A percentile compares a stretch with the other conserved stretches of the same genome.
phyloP scores from a whole-genome alignment of 2,113 vertebrate species.

The Amphilophus citrinellus region DNA sequence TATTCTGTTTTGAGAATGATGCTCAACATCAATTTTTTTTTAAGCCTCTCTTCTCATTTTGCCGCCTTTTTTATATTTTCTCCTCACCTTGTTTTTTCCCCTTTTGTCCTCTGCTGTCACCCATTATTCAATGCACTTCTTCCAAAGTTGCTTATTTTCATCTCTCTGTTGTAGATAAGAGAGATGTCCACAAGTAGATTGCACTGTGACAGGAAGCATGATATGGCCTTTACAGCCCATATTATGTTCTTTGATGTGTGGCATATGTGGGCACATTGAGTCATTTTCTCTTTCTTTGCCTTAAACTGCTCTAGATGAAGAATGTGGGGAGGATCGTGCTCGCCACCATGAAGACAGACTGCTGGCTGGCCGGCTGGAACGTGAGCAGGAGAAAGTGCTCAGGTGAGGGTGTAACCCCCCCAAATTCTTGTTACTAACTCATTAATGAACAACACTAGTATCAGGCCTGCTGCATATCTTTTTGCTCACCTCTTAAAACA shows the following conservation, averaged over 20 bases:
- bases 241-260: not conserved
- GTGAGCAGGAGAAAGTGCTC: constrained; percentile 95
- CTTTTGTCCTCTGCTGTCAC: constrained; percentile 1
- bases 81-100: constrained; percentile 21
- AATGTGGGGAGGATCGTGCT: constrained; percentile 86
- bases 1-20: constrained; percentile 12
- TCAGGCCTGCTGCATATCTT: not conserved
- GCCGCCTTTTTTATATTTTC: constrained; percentile 32
- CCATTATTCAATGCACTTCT: not conserved
- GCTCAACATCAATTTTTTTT: constrained; percentile 43
- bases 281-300: constrained; percentile 48
- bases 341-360: constrained; percentile 89
- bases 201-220: not conserved
- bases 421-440: not conserved
- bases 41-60: constrained; percentile 41
- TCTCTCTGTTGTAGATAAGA: not conserved
- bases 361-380: constrained; percentile 88
- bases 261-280: not conserved
- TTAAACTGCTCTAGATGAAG: constrained; percentile 85
- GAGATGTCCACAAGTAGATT: not conserved
- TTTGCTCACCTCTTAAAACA: not conserved
- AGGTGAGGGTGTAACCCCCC: constrained; percentile 80
- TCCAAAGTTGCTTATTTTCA: not conserved
- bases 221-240: not conserved
- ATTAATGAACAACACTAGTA: not conserved